Percentiles rank a stretch among this genome's conserved stretches.
These are phyloP conservation scores for Entelurus aequoreus DNA, from an alignment of 2,113 vertebrate genomes.

Conservation along the genomic window DNA sequence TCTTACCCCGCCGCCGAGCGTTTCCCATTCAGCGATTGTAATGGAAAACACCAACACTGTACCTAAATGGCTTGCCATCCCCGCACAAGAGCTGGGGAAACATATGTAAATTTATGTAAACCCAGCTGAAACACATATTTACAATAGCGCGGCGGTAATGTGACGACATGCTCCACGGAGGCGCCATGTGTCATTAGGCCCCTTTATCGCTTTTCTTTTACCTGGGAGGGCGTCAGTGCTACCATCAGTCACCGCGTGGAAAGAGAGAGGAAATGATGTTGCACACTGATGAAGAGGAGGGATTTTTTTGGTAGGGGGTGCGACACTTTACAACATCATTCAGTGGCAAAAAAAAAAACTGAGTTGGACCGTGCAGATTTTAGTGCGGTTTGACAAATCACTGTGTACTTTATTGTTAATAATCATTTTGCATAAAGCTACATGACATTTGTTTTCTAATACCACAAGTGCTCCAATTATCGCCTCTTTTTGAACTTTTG, in stretches of 20 bases:
- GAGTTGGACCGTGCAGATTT: no score
- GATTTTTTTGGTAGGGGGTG: not conserved
- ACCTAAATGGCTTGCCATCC: conserved; percentile 61
- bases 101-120: conserved; percentile 71
- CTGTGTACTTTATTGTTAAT: no score
- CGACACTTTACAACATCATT: no score
- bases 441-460: no score
- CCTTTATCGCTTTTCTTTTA: conserved; percentile 69
- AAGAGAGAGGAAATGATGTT: conserved; percentile 71
- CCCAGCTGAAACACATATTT: conserved; percentile 72
- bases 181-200: conserved; percentile 84
- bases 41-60: conserved; percentile 58
- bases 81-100: conserved; percentile 56
- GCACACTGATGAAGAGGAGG: conserved; percentile 28
- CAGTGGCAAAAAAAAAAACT: no score
- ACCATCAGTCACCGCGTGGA: conserved; percentile 69
- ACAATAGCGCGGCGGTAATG: conserved; percentile 74
- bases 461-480: no score
- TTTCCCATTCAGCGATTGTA: conserved; percentile 50
- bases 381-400: no score
- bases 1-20: conserved; percentile 47
- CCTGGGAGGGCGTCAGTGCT: conserved; percentile 68
- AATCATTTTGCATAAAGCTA: no score
- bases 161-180: conserved; percentile 1
- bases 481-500: no score